Base-by-base conservation (phyloP, 2,888 invertebrate genomes). In the Loripinus fragilis region DNA sequence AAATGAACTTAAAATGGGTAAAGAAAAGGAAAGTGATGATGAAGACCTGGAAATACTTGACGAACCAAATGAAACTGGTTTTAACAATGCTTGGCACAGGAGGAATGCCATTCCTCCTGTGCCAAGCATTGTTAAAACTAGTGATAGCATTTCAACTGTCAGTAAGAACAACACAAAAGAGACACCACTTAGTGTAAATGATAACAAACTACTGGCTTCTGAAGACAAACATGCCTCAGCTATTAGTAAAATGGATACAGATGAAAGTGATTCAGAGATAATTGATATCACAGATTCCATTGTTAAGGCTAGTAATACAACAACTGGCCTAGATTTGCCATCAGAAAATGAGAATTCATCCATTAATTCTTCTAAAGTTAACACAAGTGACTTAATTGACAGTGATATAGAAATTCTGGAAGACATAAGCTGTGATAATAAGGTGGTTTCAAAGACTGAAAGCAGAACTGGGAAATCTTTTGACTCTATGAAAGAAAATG, bases 221-320 rank as follows among this genome's bases (percentile, higher is more conserved):
- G 3, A 15, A 20, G 20, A 48, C 7, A n/a, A n/a, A n/a, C n/a
- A n/a, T n/a, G n/a, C n/a, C 15, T 48, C 48, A 3, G 48, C 3
- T 5, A 20, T n/a, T 25, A 52, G 52, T 17, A 60, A 28, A 33
- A 33, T 28, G 12, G 60, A 60, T 33, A 28, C 60, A 33, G 60
- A 60, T 60, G 60, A 60, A 28, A 60, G 60, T 60, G 60, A 60
- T 28, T 60, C 60, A 60, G 81, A 78, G 52, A 66, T 78, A 0
- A 23, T 76, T 38, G 86, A 85, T 30, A 75, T 74, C 10, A 82
- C 80, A 17, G 82, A 80, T 23, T 80, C 77, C 23, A 75, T 73
- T 45, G 38, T 70, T 17, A 60, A 73, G 10, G 66, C 33, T 10
- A 42, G 64, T 45, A 45, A 52, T 33, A 64, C 67, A 74, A 48